Percentiles rank a stretch among this genome's conserved stretches.
These are phyloP conservation scores for Orycteropus afer DNA, from an alignment of 2,113 vertebrate species.

Conservation along the genomic window DNA sequence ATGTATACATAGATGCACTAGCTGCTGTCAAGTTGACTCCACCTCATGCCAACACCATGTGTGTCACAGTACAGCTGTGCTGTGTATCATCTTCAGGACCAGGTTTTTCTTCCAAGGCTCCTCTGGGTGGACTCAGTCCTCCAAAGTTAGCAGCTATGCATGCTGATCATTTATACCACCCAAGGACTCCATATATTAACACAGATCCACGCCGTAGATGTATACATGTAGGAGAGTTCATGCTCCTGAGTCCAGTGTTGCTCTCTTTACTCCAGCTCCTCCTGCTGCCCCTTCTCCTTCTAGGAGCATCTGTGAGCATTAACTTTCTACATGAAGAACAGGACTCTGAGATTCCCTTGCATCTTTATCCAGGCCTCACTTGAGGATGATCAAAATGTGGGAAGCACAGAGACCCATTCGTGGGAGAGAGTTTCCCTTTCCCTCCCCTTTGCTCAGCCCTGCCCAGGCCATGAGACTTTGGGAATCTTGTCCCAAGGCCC, in stretches of 20 bases:
- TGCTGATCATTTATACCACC: not conserved
- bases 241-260: not conserved
- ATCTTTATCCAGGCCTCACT: not conserved
- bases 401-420: not conserved
- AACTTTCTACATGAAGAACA: not conserved
- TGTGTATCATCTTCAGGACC: too few species aligned
- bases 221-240: not conserved
- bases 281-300: not conserved
- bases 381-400: not conserved
- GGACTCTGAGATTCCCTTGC: not conserved
- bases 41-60: not conserved
- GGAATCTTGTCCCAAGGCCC: not conserved
- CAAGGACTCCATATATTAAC: not conserved
- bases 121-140: not conserved
- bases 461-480: not conserved
- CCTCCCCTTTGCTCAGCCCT: not conserved
- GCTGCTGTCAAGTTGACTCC: not conserved
- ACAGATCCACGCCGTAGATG: not conserved
- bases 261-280: accelerated
- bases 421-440: not conserved
- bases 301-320: accelerated
- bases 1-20: not conserved
- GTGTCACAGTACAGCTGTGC: not conserved
- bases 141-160: not conserved
- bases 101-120: not conserved